These are phyloP conservation scores for Xestia ashworthii DNA, from an alignment of 2,888 invertebrate genomes.

Conservation along the genomic window DNA sequence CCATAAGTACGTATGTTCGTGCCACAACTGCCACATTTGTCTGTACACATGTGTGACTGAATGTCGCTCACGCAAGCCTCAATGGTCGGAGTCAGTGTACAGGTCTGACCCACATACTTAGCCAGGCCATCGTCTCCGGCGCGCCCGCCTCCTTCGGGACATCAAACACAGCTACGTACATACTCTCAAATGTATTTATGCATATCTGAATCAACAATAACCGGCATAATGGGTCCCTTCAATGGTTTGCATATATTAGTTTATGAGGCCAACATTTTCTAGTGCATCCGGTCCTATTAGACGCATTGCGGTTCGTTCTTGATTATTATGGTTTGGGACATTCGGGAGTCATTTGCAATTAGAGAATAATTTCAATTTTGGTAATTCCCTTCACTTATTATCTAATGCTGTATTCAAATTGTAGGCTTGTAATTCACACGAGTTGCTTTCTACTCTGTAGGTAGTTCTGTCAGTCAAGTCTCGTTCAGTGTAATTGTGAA, in stretches of 20 bases:
- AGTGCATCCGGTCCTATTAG: conserved; percentile 59
- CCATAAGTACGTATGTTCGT: conserved; percentile 32
- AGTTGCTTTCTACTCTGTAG: conserved; percentile 21
- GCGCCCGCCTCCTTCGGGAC: conserved; percentile 51
- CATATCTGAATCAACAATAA: conserved; percentile 60
- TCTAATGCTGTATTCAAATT: conserved; percentile 25
- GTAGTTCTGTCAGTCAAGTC: conserved; percentile 7
- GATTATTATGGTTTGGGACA: conserved; percentile 41
- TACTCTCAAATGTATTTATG: conserved; percentile 54
- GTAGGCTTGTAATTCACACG: conserved; percentile 19
- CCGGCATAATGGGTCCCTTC: conserved; percentile 55
- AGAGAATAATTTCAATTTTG: conserved; percentile 36
- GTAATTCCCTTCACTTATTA: conserved; percentile 32
- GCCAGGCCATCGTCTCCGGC: conserved; percentile 42
- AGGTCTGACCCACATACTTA: conserved; percentile 63
- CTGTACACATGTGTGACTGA: conserved; percentile 56
- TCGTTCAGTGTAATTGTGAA: conserved; percentile 7
- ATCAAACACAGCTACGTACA: conserved; percentile 34
- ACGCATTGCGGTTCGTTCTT: conserved; percentile 29
- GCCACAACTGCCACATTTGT: conserved; percentile 48
- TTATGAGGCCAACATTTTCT: conserved; percentile 61
- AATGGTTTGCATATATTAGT: conserved; percentile 54
- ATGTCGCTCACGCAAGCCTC: conserved; percentile 55
- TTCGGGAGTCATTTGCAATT: conserved; percentile 48
- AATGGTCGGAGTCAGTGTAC: conserved; percentile 50